These are phyloP conservation scores for Fringilla coelebs DNA, from an alignment of 2,797 vertebrate species.

Conservation along the genomic window DNA sequence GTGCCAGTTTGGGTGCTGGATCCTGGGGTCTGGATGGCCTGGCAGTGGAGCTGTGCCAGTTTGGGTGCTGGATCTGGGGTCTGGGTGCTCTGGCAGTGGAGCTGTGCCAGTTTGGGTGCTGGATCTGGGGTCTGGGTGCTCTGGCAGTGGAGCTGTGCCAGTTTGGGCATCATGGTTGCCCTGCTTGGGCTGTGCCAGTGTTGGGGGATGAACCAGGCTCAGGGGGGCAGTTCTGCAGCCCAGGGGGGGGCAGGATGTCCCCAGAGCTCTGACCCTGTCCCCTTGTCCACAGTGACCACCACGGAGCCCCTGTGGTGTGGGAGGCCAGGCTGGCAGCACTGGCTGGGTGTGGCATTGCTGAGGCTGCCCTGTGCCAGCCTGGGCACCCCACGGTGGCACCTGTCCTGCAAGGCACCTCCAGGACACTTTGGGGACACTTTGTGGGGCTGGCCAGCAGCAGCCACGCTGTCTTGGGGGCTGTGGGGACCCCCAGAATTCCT, in stretches of 20 bases:
- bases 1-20: background rate
- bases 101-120: too few relatives aligned
- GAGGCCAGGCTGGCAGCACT: constrained; percentile 42
- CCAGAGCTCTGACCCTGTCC: background rate
- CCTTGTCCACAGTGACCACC: constrained; percentile 60
- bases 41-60: too few relatives aligned
- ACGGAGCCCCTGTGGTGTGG: constrained; percentile 49
- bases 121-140: too few relatives aligned
- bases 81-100: too few relatives aligned
- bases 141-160: too few relatives aligned
- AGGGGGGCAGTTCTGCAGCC: background rate
- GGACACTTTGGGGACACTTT: background rate
- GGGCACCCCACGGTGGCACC: constrained; percentile 37
- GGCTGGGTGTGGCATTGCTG: accelerated
- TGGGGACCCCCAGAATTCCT: background rate
- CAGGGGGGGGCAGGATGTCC: too few relatives aligned
- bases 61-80: too few relatives aligned
- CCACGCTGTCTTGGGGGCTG: background rate
- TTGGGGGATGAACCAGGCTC: background rate
- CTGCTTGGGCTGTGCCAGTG: background rate
- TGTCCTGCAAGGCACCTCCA: constrained; percentile 40
- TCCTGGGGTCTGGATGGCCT: too few relatives aligned
- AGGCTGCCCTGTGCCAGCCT: background rate
- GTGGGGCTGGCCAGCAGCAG: background rate
- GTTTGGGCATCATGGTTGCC: background rate